A percentile compares a stretch with the other conserved stretches of the same genome.
Evolutionary conservation across 2,113 vertebrate species (phyloP).

Genomic region (Dasyurus viverrinus): DNA sequence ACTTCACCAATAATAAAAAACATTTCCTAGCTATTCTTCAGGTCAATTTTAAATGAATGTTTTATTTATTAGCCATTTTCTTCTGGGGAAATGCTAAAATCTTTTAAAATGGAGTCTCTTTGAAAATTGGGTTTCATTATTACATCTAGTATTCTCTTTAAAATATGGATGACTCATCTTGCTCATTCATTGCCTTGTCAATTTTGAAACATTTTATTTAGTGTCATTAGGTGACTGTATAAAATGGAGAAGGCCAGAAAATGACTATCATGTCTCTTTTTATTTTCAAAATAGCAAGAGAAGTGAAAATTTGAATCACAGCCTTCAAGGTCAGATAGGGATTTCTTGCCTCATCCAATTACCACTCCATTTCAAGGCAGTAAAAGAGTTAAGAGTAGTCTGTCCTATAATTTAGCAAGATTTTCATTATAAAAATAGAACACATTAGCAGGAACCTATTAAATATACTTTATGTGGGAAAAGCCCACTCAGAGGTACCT

Average conservation of each 20-base stretch:
- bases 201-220: constrained; percentile 59
- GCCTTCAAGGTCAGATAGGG: constrained; percentile 74
- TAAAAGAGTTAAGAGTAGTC: constrained; percentile 69
- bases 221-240: constrained; percentile 39
- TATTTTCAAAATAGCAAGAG: constrained; percentile 26
- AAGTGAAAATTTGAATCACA: constrained; percentile 71
- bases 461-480: constrained; percentile 79
- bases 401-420: constrained; percentile 70
- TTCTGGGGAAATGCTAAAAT: constrained; percentile 69
- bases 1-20: constrained; percentile 15
- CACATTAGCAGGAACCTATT: constrained; percentile 81
- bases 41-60: constrained; percentile 57
- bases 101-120: constrained; percentile 64
- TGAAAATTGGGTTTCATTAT: constrained; percentile 66
- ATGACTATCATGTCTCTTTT: constrained; percentile 42
- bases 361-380: constrained; percentile 73
- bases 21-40: constrained; percentile 55
- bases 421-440: constrained; percentile 77
- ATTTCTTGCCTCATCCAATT: constrained; percentile 72
- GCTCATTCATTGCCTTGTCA: constrained; percentile 65
- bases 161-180: constrained; percentile 69
- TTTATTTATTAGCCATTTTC: constrained; percentile 69
- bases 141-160: constrained; percentile 61
- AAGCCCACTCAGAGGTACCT: constrained; percentile 53
- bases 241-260: constrained; percentile 58